Evolutionary conservation across 1,140 invertebrate species (phyloP).

Genomic region (Caenorhabditis inopinata): DNA sequence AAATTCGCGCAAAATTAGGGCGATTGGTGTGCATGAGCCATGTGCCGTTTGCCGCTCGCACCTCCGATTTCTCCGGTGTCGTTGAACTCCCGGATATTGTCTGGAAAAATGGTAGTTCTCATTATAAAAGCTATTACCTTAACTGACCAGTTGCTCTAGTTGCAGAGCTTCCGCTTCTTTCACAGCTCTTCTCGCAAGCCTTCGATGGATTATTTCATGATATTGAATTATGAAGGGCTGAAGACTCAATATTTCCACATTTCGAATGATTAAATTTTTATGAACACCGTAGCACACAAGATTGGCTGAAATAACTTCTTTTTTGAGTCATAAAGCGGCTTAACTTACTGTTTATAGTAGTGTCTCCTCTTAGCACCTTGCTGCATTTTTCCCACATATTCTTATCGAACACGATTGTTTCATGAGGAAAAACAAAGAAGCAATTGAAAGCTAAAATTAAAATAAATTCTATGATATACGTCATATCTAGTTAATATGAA

Average conservation of each 20-base stretch:
- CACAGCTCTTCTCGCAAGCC: background rate
- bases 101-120: background rate
- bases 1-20: background rate
- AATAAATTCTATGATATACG: no score
- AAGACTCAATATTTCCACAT: slow-evolving; percentile 42
- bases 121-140: background rate
- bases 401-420: background rate
- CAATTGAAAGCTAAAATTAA: no score
- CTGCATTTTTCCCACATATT: slow-evolving; percentile 42
- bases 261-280: slow-evolving; percentile 5
- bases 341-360: background rate
- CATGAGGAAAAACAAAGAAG: background rate
- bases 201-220: background rate
- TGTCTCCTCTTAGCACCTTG: background rate
- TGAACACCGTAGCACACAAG: background rate
- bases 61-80: background rate
- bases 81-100: background rate
- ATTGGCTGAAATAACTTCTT: background rate
- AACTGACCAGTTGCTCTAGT: background rate
- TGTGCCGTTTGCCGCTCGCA: slow-evolving; percentile 47
- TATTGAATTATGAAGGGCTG: background rate
- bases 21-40: slow-evolving; percentile 36
- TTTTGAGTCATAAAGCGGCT: no score
- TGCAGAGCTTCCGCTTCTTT: background rate
- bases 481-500: no score